A percentile compares a stretch with the other conserved stretches of the same genome.
Evolutionary conservation across 2,888 invertebrate genomes (phyloP).

Genomic region (Megastigmus dorsalis): DNA sequence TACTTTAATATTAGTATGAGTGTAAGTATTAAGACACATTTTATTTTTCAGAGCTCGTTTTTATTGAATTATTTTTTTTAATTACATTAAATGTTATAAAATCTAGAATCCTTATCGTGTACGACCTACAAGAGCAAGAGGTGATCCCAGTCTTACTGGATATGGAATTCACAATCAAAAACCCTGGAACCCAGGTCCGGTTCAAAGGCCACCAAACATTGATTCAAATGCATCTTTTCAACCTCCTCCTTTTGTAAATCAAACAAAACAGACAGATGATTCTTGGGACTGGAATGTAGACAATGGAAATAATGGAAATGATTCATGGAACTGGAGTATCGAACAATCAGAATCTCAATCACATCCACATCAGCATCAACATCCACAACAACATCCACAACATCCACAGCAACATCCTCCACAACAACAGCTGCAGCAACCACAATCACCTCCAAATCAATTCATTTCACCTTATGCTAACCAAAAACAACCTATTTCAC

Average conservation of each 20-base stretch:
- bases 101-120: constrained; percentile 71
- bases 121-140: constrained; percentile 65
- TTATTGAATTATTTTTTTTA: neutral
- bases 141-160: constrained; percentile 62
- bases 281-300: constrained; percentile 69
- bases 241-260: constrained; percentile 57
- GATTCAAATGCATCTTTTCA: constrained; percentile 59
- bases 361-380: constrained; percentile 47
- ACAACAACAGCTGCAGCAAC: too few species aligned
- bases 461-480: constrained; percentile 61
- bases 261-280: constrained; percentile 61
- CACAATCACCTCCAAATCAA: constrained; percentile 56
- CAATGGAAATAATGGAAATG: constrained; percentile 66
- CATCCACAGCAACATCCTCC: constrained; percentile 51
- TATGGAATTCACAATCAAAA: constrained; percentile 69
- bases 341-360: constrained; percentile 66
- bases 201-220: constrained; percentile 57
- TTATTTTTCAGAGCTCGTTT: constrained; percentile 1
- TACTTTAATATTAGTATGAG: constrained; percentile 63
- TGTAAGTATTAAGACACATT: constrained; percentile 61
- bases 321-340: constrained; percentile 72
- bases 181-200: constrained; percentile 62
- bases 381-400: constrained; percentile 37
- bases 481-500: constrained; percentile 61
- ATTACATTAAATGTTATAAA: constrained; percentile 12